These are phyloP conservation scores for Brachionus calyciflorus DNA, from an alignment of 1,140 invertebrate genomes.

Conservation along the genomic window DNA sequence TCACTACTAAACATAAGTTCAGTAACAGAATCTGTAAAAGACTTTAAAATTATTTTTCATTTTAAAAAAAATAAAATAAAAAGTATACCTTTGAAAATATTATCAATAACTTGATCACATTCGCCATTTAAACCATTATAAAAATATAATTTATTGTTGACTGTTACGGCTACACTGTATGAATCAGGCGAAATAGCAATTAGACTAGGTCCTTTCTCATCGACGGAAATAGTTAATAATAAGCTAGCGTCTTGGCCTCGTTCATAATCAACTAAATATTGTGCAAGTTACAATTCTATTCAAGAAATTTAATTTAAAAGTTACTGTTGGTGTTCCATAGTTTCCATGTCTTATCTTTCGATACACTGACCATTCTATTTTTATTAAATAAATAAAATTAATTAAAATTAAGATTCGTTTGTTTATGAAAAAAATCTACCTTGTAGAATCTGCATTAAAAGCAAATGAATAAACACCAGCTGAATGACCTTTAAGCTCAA, in stretches of 20 bases:
- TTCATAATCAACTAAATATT: conserved; percentile 70
- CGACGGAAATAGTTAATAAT: conserved; percentile 65
- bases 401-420: background rate
- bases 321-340: conserved; percentile 73
- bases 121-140: conserved; percentile 69
- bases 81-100: conserved; percentile 63
- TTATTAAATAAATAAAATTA: conserved; percentile 35
- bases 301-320: conserved; percentile 17
- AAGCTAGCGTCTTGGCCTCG: conserved; percentile 74
- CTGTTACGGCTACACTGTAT: conserved; percentile 70
- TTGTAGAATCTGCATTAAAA: conserved; percentile 74
- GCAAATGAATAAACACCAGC: conserved; percentile 76
- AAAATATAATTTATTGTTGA: conserved; percentile 67
- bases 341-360: conserved; percentile 82
- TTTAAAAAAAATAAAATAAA: background rate
- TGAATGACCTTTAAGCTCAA: conserved; percentile 76
- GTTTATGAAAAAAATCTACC: conserved; percentile 50
- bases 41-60: conserved; percentile 43
- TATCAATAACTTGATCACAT: conserved; percentile 68
- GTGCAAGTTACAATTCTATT: background rate
- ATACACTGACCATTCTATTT: conserved; percentile 77
- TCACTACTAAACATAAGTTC: conserved; percentile 71
- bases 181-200: conserved; percentile 74
- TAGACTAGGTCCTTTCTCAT: conserved; percentile 50
- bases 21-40: conserved; percentile 68